These are phyloP conservation scores for Conus canariensis DNA, from an alignment of 2,888 invertebrate species.

Conservation along the genomic window DNA sequence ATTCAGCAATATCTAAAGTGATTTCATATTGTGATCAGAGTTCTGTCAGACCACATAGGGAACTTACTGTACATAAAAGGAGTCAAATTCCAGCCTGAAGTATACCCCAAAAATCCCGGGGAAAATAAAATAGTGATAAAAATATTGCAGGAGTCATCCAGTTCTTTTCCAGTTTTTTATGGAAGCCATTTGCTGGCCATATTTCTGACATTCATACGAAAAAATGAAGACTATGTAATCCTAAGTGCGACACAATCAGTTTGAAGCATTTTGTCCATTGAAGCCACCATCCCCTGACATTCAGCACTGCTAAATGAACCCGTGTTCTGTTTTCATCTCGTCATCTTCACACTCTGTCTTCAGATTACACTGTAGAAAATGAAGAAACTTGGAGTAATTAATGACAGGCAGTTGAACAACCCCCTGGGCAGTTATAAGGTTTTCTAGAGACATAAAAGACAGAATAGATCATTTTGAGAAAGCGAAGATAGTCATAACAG, in stretches of 20 bases:
- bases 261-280: background rate
- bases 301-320: background rate
- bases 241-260: too few relatives aligned
- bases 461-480: background rate
- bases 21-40: background rate
- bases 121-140: background rate
- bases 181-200: background rate
- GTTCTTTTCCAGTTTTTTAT: background rate
- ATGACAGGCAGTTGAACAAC: slow-evolving; percentile 26
- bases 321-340: slow-evolving; percentile 11
- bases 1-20: background rate
- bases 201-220: background rate
- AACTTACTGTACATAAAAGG: background rate
- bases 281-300: slow-evolving; percentile 9
- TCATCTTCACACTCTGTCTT: slow-evolving; percentile 24
- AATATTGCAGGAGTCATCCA: background rate
- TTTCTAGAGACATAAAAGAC: background rate
- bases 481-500: too few relatives aligned
- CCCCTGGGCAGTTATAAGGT: background rate
- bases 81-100: background rate
- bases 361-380: slow-evolving; percentile 14
- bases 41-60: background rate
- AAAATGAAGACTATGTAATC: background rate
- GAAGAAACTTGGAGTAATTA: background rate
- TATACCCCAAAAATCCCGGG: background rate